phyloP scores from a whole-genome alignment of 2,888 invertebrate species.

The Vanessa cardui region DNA sequence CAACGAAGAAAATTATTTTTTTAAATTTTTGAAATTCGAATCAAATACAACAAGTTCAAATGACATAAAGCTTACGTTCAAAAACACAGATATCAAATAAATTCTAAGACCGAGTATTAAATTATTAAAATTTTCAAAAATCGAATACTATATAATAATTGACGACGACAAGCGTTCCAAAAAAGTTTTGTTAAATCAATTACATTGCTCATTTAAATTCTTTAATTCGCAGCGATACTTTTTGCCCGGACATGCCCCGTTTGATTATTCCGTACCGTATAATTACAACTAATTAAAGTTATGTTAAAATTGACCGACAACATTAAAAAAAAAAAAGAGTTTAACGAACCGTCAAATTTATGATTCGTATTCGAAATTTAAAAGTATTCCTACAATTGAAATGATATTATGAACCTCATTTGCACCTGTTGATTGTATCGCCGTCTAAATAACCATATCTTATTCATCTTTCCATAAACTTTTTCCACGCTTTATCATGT shows the following conservation, averaged over 20 bases:
- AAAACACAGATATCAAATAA: no score
- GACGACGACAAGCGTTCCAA: neutral
- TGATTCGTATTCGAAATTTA: slow-evolving; percentile 26
- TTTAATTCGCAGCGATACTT: slow-evolving; percentile 1
- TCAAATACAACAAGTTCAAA: no score
- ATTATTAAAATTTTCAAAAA: no score
- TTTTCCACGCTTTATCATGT: neutral
- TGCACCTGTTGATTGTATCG: slow-evolving; percentile 33
- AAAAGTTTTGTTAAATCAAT: slow-evolving; percentile 4
- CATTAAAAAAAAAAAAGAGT: slow-evolving; percentile 17
- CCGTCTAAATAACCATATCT: slow-evolving; percentile 15
- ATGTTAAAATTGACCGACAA: slow-evolving; percentile 24
- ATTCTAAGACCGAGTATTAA: no score
- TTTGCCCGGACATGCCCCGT: slow-evolving; percentile 17
- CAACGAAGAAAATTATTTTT: no score
- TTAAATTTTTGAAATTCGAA: no score
- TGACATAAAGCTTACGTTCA: no score
- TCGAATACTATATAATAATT: no score
- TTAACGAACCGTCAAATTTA: slow-evolving; percentile 30
- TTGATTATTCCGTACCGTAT: slow-evolving; percentile 26
- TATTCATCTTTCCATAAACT: slow-evolving; percentile 5
- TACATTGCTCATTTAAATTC: slow-evolving; percentile 4
- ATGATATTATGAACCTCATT: slow-evolving; percentile 26
- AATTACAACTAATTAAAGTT: slow-evolving; percentile 33
- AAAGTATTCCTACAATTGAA: slow-evolving; percentile 31